These are phyloP conservation scores for Hesperophylax magnus DNA, from an alignment of 1,140 invertebrate genomes.

Conservation along the genomic window DNA sequence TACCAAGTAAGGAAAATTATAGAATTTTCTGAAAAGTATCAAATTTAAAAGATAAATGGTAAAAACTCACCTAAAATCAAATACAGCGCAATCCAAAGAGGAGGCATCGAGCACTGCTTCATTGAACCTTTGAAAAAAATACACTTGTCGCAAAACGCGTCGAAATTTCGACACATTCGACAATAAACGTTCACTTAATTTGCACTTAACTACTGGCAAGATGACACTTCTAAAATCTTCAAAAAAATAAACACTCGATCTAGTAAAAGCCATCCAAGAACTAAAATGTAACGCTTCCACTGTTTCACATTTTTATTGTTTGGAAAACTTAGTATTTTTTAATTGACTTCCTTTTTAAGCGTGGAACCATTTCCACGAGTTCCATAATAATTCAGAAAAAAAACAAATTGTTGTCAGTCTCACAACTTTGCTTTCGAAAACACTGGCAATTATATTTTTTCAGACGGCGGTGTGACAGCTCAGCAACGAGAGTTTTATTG, in stretches of 20 bases:
- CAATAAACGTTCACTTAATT: background rate
- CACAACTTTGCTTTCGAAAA: background rate
- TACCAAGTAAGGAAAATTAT: too few relatives aligned
- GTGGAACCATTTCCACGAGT: background rate
- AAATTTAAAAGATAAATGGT: too few relatives aligned
- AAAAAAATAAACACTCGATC: background rate
- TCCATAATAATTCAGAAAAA: too few relatives aligned
- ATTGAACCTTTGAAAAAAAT: background rate
- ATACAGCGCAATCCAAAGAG: constrained; percentile 12
- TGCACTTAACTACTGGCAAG: too few relatives aligned
- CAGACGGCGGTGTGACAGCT: background rate
- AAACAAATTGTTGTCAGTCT: background rate
- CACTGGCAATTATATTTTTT: background rate
- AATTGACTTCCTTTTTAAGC: constrained; percentile 1
- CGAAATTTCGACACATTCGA: background rate
- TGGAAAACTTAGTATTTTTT: background rate
- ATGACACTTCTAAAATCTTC: background rate
- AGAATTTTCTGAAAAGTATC: too few relatives aligned
- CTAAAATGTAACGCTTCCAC: background rate
- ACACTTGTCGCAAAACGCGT: background rate
- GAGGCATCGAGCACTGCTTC: background rate
- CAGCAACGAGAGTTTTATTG: background rate
- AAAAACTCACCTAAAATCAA: background rate
- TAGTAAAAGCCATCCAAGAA: background rate
- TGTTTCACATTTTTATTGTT: background rate